A percentile compares a stretch with the other conserved stretches of the same genome.
Conservation (phyloP, 2,113 vertebrate genomes). For the Macaca mulatta region DNA sequence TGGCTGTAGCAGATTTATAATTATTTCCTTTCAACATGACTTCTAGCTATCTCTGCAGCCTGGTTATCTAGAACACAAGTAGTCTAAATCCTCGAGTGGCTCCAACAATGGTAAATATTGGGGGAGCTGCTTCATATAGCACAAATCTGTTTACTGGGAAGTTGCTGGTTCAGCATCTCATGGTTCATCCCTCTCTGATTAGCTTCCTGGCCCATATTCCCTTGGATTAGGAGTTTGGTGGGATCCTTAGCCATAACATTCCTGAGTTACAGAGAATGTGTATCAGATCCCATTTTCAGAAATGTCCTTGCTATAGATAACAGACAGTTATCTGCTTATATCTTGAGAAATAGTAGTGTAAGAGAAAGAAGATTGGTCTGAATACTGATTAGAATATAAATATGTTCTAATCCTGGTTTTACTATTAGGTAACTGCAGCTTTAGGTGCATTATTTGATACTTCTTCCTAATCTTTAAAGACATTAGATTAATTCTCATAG, state of each 20-base stretch:
- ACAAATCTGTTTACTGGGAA: neutral
- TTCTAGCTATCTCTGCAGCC: neutral
- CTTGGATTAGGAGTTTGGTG: neutral
- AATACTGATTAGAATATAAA: neutral
- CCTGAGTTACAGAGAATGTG: neutral
- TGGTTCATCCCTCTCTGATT: neutral
- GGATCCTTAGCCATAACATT: neutral
- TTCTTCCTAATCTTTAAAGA: neutral
- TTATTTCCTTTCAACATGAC: neutral
- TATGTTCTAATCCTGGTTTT: constrained; percentile 18
- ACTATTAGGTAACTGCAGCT: neutral
- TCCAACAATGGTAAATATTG: neutral
- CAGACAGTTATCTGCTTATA: neutral
- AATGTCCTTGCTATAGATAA: neutral
- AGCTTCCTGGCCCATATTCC: neutral
- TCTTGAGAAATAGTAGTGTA: neutral
- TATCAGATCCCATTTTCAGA: neutral
- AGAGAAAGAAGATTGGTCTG: neutral
- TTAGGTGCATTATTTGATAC: neutral
- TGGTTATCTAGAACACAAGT: neutral
- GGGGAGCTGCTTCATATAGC: neutral
- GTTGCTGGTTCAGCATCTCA: neutral
- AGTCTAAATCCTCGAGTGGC: neutral
- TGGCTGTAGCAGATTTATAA: neutral
- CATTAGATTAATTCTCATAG: neutral